Evolutionary conservation across 2,888 invertebrate species (phyloP).

Genomic region (Tenthredo livida): DNA sequence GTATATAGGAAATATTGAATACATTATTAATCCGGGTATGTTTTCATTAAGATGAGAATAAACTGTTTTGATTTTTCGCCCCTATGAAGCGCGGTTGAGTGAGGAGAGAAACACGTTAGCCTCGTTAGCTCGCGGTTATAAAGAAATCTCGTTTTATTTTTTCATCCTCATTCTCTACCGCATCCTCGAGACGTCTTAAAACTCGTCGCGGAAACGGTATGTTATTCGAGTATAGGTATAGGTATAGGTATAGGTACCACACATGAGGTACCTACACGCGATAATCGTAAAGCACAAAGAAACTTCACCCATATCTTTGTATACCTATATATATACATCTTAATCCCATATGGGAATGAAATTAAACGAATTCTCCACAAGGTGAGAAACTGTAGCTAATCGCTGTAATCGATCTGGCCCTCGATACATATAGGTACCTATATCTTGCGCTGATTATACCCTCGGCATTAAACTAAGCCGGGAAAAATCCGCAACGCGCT

Average conservation of each 20-base stretch:
- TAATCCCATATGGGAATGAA: slow-evolving; percentile 36
- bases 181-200: slow-evolving; percentile 38
- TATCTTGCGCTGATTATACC: not conserved
- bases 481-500: not conserved
- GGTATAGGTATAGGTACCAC: not conserved
- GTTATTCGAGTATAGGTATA: not conserved
- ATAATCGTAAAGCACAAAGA: slow-evolving; percentile 50
- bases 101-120: slow-evolving; percentile 30
- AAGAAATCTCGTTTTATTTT: not conserved
- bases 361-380: slow-evolving; percentile 7
- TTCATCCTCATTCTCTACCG: not conserved
- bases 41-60: slow-evolving; percentile 10
- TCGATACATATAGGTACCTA: no score
- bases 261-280: no score
- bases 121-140: slow-evolving; percentile 9
- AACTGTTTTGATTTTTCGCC: not conserved
- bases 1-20: not conserved
- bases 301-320: not conserved
- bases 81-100: not conserved
- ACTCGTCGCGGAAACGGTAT: slow-evolving; percentile 29
- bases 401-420: slow-evolving; percentile 49
- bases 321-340: not conserved
- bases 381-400: slow-evolving; percentile 47
- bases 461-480: not conserved
- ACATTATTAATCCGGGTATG: not conserved